Base-by-base conservation (phyloP, 2,888 invertebrate species). In the Bellardia bayeri region DNA sequence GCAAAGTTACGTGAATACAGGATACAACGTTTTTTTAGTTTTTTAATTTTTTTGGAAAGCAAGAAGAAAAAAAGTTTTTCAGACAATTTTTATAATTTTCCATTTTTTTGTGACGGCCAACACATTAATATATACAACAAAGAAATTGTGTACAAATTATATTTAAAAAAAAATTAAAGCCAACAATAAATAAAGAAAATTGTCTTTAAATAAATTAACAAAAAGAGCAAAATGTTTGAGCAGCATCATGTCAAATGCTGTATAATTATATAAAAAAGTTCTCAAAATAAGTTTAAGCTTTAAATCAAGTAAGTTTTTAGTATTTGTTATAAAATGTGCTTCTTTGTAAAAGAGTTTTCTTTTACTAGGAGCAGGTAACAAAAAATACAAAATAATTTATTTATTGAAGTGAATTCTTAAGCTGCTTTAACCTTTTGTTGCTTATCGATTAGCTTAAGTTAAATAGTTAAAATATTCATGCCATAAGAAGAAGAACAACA, bases 1-100 rank as follows among this genome's bases (percentile, higher is more conserved):
- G 87, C 84, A 89, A 88, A 90, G 89, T 89, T 89, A 89, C 90
- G 89, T 89, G 90, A 89, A 88, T 87, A 89, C 82, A 87, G 87
- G 80, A 87, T 82, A 87, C 85, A 85, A 85, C 85, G 80, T 81
- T 85, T 85, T 85, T 85, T 83, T 69, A 87, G 63, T 78, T 79
- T 81, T 82, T 79, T 58, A 66, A 33, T 74, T 87, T 87, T 81
- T 76, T 83, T 76, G 75, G 37, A 58, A 66, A 82, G 54, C 54
- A 72, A 58, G 7, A 51, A 51, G 16, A 58, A 80, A 80, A 80
- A 81, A 81, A 74, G 6, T 58, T 69, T 81, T 71, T 78, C 83
- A 81, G 82, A 82, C 78, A 82, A 58, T 71, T 75, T 86, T 56
- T 58, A 64, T 66, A 16, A 71, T 49, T 54, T 82, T 80, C 76